phyloP scores from a whole-genome alignment of 2,113 vertebrate genomes.

The Cynocephalus volans region DNA sequence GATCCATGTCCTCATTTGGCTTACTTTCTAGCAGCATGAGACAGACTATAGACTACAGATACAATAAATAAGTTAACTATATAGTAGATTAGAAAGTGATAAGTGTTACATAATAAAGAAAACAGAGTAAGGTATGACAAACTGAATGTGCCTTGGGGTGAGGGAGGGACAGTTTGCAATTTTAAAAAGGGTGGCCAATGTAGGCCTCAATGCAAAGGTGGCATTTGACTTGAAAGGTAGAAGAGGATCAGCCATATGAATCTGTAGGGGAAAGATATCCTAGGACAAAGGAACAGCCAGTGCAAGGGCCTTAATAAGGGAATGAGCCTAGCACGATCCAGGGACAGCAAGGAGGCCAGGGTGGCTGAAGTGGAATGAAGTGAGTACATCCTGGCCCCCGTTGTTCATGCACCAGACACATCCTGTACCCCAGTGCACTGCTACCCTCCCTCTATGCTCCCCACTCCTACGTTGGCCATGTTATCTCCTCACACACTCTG shows the following conservation, averaged over 20 bases:
- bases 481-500: not conserved
- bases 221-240: not conserved
- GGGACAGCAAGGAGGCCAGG: not conserved
- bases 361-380: not conserved
- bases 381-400: not conserved
- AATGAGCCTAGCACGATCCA: not conserved
- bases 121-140: not conserved
- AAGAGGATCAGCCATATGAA: not conserved
- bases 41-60: not conserved
- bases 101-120: not conserved
- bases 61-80: not conserved
- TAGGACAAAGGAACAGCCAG: not conserved
- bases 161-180: not conserved
- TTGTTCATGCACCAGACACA: not conserved
- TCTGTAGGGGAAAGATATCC: not conserved
- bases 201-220: not conserved
- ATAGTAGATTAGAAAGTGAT: not conserved
- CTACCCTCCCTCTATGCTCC: not conserved
- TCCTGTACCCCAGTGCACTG: not conserved
- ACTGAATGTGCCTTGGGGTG: not conserved
- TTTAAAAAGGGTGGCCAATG: not conserved
- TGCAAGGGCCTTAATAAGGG: not conserved
- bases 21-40: not conserved
- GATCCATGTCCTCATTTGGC: not conserved
- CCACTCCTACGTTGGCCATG: not conserved